phyloP scores from a whole-genome alignment of 2,888 invertebrate species.

The Microctonus hyperodae region DNA sequence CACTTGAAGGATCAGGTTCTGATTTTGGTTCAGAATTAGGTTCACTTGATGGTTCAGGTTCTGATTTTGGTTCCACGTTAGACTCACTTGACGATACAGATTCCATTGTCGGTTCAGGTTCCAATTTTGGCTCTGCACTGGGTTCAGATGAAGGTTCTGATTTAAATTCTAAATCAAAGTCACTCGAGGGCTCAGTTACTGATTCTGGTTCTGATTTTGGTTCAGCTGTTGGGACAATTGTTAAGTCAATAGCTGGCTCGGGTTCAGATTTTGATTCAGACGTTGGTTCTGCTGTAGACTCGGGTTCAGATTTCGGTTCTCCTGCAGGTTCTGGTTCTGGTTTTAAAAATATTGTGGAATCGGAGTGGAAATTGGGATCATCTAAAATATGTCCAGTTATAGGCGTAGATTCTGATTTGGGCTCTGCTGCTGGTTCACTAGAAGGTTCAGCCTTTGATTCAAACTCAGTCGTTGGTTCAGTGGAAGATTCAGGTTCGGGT shows the following conservation, averaged over 20 bases:
- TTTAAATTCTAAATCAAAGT: conserved; percentile 50
- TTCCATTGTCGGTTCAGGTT: conserved; percentile 51
- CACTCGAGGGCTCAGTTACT: too few species aligned
- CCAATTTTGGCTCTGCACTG: conserved; percentile 50
- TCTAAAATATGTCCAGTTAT: conserved; percentile 40
- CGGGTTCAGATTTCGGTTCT: conserved; percentile 27
- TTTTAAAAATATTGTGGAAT: conserved; percentile 33
- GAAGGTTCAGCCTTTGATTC: conserved; percentile 41
- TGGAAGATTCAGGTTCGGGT: conserved; percentile 40
- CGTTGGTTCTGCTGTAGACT: conserved; percentile 53
- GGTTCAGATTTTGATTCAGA: conserved; percentile 41
- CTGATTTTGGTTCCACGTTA: conserved; percentile 46
- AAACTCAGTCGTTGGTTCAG: conserved; percentile 40
- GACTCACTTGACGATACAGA: conserved; percentile 42
- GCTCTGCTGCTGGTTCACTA: conserved; percentile 52
- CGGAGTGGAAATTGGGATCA: too few species aligned
- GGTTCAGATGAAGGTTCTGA: conserved; percentile 46
- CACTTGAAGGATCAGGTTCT: conserved; percentile 47
- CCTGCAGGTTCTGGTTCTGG: conserved; percentile 45
- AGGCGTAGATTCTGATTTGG: conserved; percentile 34
- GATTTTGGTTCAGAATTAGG: conserved; percentile 37
- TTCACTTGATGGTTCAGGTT: conserved; percentile 47
- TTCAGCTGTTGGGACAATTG: conserved; percentile 44
- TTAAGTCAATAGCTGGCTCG: conserved; percentile 33
- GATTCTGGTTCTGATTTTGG: conserved; percentile 41